phyloP scores from a whole-genome alignment of 1,140 invertebrate genomes.

The Brachystomella parvula region DNA sequence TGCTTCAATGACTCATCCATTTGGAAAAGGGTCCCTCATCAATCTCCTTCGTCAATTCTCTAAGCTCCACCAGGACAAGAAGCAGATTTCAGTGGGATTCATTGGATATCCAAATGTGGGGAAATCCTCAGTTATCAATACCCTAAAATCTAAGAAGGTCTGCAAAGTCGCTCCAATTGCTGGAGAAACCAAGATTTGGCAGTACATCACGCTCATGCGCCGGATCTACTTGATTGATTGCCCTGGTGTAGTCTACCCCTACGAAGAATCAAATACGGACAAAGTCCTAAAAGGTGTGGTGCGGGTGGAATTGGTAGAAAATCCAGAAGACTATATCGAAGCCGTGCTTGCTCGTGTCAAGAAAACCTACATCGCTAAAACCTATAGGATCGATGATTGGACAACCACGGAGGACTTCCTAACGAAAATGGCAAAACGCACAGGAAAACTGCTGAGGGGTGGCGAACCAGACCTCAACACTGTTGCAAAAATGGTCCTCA shows the following conservation, averaged over 20 bases:
- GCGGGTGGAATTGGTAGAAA: slow-evolving; percentile 85
- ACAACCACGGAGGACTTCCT: slow-evolving; percentile 77
- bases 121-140: slow-evolving; percentile 97
- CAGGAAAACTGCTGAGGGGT: slow-evolving; percentile 87
- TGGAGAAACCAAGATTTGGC: slow-evolving; percentile 99
- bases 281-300: slow-evolving; percentile 95
- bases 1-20: slow-evolving; percentile 94
- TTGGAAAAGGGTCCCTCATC: slow-evolving; percentile 96
- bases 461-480: slow-evolving; percentile 87
- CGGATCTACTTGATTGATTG: slow-evolving; percentile 98
- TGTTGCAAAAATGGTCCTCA: slow-evolving; percentile 89
- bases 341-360: slow-evolving; percentile 79
- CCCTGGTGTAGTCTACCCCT: slow-evolving; percentile 95
- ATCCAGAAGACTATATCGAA: slow-evolving; percentile 90
- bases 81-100: slow-evolving; percentile 97
- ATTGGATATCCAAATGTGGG: slow-evolving; percentile 99
- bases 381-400: slow-evolving; percentile 81
- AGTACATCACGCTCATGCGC: slow-evolving; percentile 97
- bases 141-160: slow-evolving; percentile 85
- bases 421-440: slow-evolving; percentile 75
- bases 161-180: slow-evolving; percentile 98
- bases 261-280: slow-evolving; percentile 80
- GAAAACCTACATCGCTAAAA: slow-evolving; percentile 79
- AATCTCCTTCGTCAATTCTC: slow-evolving; percentile 92
- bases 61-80: slow-evolving; percentile 91